Evolutionary conservation across 1,140 invertebrate genomes (phyloP).

Genomic region (Latrodectus geometricus): DNA sequence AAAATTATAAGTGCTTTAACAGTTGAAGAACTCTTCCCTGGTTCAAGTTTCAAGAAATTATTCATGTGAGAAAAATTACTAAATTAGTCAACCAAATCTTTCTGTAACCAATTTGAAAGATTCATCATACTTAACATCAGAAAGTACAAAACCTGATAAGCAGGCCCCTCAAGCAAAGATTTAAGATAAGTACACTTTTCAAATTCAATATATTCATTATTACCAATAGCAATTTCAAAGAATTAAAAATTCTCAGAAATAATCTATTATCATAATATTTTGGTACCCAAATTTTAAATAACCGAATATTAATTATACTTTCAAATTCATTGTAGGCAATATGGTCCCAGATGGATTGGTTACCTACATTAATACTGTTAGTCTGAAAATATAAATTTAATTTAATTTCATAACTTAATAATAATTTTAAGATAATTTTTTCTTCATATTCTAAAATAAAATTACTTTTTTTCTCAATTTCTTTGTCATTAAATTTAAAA

Average conservation of each 20-base stretch:
- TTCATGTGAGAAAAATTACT: not conserved
- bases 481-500: no score
- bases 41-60: not conserved
- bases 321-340: not conserved
- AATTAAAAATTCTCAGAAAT: not conserved
- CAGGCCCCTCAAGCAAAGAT: not conserved
- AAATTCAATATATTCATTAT: not conserved
- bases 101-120: not conserved
- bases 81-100: not conserved
- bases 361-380: no score
- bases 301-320: not conserved
- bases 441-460: no score
- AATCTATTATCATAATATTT: not conserved
- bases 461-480: no score
- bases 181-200: not conserved
- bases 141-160: not conserved
- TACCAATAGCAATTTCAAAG: not conserved
- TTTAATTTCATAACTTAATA: no score
- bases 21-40: not conserved
- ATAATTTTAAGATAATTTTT: no score
- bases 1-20: not conserved
- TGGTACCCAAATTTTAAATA: not conserved
- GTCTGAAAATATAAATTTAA: no score
- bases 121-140: not conserved
- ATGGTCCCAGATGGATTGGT: not conserved